Percentiles rank a stretch among this genome's conserved stretches.
Evolutionary conservation across 1,140 invertebrate genomes (phyloP).

Genomic region (Drosophila ogumai): DNA sequence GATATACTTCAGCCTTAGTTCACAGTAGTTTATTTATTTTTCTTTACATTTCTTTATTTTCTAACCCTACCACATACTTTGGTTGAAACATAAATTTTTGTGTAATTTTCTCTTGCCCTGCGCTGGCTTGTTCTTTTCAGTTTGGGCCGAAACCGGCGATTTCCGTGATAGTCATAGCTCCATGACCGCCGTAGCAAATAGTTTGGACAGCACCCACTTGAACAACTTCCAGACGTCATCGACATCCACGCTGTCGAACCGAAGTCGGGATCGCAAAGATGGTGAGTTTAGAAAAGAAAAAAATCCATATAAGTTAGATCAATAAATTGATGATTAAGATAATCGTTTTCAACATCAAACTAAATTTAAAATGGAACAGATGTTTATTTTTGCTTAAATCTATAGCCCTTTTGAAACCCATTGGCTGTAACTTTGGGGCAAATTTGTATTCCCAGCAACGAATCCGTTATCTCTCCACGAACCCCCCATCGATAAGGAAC

Average conservation of each 20-base stretch:
- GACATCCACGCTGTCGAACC: slow-evolving; percentile 86
- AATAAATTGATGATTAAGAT: not conserved
- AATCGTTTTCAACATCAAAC: not conserved
- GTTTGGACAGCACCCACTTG: slow-evolving; percentile 88
- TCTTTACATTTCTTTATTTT: not conserved
- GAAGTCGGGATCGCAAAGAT: slow-evolving; percentile 89
- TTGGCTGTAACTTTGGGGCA: not conserved
- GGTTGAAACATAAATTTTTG: slow-evolving; percentile 83
- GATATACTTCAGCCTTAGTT: too few species aligned
- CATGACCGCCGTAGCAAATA: slow-evolving; percentile 87
- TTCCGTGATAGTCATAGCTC: slow-evolving; percentile 92
- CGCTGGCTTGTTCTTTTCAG: slow-evolving; percentile 88
- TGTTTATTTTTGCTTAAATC: not conserved
- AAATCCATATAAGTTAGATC: not conserved
- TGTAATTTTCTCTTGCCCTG: slow-evolving; percentile 80
- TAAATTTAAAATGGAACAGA: not conserved
- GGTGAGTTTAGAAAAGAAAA: slow-evolving; percentile 76
- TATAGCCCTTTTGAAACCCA: not conserved
- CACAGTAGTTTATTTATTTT: not conserved
- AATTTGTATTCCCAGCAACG: slow-evolving; percentile 7
- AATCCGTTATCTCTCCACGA: slow-evolving; percentile 40
- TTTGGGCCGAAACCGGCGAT: slow-evolving; percentile 93
- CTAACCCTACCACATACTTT: slow-evolving; percentile 33
- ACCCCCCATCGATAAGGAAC: slow-evolving; percentile 64
- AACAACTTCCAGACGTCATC: slow-evolving; percentile 86